Evolutionary conservation across 2,888 invertebrate species (phyloP).

Genomic region (Apamea monoglypha): DNA sequence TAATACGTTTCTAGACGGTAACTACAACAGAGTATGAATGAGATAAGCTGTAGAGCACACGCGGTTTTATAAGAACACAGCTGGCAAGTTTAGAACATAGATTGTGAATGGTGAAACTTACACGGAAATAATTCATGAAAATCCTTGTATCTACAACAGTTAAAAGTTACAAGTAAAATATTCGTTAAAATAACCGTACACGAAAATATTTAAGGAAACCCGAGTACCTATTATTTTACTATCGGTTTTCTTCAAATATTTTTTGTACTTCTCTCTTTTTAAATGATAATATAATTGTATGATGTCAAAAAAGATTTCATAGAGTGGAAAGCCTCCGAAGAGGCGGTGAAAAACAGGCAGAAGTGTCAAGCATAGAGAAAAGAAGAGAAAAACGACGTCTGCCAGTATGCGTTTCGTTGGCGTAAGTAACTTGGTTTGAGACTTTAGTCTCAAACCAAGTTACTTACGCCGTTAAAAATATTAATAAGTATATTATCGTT

Average conservation of each 20-base stretch:
- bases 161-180: no score
- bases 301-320: background rate
- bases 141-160: background rate
- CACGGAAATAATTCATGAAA: background rate
- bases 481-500: background rate
- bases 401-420: no score
- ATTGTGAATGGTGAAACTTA: background rate
- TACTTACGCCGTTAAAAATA: no score
- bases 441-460: background rate
- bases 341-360: background rate
- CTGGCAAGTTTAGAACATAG: background rate
- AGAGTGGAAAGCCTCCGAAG: background rate
- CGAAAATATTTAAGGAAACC: background rate
- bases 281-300: background rate
- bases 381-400: background rate
- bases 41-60: constrained; percentile 6
- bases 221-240: background rate
- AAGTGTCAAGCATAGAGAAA: background rate
- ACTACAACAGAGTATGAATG: constrained; percentile 54
- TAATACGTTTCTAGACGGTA: constrained; percentile 70
- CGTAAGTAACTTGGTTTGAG: no score
- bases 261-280: no score
- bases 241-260: background rate
- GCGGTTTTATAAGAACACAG: background rate
- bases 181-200: background rate